These are phyloP conservation scores for Apamea crenata DNA, from an alignment of 2,888 invertebrate species.

Conservation along the genomic window DNA sequence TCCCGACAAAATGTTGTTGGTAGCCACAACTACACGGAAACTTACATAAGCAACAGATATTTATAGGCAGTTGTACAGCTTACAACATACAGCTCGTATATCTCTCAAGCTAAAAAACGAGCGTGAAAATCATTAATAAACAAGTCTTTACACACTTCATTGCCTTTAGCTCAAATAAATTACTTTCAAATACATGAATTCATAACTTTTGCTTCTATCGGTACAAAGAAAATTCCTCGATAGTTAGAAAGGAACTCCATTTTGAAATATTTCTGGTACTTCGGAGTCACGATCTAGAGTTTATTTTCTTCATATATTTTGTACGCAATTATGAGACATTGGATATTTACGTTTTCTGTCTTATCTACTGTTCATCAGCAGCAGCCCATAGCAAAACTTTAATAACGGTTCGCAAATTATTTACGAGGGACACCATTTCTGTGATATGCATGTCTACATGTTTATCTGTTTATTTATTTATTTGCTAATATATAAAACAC, in stretches of 20 bases:
- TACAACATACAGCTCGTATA: not conserved
- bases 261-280: conserved; percentile 80
- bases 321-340: conserved; percentile 19
- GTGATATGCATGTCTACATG: not conserved
- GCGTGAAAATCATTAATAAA: conserved; percentile 9
- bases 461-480: not conserved
- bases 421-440: not conserved
- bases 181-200: conserved; percentile 33
- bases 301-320: conserved; percentile 52
- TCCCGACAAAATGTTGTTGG: not conserved
- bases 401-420: not conserved
- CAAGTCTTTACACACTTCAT: conserved; percentile 39
- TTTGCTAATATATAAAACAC: no score
- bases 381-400: not conserved
- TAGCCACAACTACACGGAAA: not conserved
- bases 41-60: not conserved
- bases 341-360: not conserved
- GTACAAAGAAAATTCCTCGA: conserved; percentile 74
- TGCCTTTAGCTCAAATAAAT: conserved; percentile 38
- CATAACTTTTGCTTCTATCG: conserved; percentile 65
- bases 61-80: not conserved
- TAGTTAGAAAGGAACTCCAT: conserved; percentile 75
- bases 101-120: not conserved
- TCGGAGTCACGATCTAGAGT: conserved; percentile 73
- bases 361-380: not conserved